Conservation (phyloP, 2,113 vertebrate species). For the Poeciliopsis retropinna region DNA sequence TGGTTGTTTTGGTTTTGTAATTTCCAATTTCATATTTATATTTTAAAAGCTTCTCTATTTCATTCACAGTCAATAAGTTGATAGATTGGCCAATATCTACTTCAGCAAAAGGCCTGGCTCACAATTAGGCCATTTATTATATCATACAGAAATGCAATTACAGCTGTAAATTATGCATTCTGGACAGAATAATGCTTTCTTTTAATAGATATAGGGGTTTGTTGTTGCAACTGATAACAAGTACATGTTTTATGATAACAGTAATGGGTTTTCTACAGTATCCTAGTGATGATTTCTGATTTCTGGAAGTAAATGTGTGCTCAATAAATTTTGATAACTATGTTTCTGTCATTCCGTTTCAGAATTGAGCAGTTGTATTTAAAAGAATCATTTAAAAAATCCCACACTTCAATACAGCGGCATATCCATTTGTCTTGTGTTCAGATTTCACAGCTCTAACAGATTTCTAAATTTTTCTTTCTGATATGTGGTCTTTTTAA, state of each 20-base stretch:
- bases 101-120: neutral
- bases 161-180: neutral
- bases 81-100: neutral
- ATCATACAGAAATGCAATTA: neutral
- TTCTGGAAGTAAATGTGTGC: neutral
- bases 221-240: neutral
- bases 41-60: no score
- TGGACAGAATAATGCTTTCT: neutral
- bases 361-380: neutral
- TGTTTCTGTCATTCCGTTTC: neutral
- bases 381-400: neutral
- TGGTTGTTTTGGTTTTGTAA: no score
- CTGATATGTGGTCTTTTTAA: neutral
- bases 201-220: neutral
- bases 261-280: neutral
- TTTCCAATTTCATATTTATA: no score
- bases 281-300: neutral
- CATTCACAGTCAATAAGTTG: no score
- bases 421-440: neutral
- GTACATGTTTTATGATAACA: neutral
- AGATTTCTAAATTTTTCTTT: slow-evolving; percentile 27
- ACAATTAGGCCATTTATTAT: neutral
- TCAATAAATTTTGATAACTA: neutral
- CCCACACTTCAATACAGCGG: neutral
- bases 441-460: neutral